Evolutionary conservation across 2,113 vertebrate genomes (phyloP).

Genomic region (Corythaeola cristata): DNA sequence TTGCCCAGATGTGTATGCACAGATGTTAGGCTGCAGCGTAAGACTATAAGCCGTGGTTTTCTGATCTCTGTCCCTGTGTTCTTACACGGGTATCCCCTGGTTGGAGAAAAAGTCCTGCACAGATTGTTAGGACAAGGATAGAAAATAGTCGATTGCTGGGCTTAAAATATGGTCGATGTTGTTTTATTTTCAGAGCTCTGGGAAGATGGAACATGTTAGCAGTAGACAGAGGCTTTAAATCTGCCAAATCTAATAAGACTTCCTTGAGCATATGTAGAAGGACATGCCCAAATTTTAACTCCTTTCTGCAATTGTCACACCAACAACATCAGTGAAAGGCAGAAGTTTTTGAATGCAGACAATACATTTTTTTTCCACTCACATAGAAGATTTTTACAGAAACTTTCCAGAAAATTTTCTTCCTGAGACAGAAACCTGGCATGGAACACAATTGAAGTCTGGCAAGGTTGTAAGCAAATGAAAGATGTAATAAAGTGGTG

Average conservation of each 20-base stretch:
- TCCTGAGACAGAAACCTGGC: not conserved
- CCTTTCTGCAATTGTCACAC: not conserved
- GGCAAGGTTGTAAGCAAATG: slow-evolving; percentile 18
- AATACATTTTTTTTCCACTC: not conserved
- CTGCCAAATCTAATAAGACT: not conserved
- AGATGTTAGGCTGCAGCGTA: not conserved
- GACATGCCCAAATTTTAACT: not conserved
- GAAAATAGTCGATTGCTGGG: not conserved
- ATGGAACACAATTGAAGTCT: not conserved
- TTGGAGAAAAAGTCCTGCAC: not conserved
- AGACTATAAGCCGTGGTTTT: not conserved
- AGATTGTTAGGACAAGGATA: not conserved
- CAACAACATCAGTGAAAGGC: not conserved
- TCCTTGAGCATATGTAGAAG: not conserved
- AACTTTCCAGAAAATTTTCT: not conserved
- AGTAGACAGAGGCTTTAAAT: not conserved
- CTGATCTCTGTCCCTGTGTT: not conserved
- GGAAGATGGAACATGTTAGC: not conserved
- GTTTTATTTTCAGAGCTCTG: not conserved
- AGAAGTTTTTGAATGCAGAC: not conserved
- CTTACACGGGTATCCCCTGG: not conserved
- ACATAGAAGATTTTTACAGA: not conserved
- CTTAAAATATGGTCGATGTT: rapidly evolving
- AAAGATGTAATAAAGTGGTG: not conserved
- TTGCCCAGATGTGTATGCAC: not conserved